Base-by-base conservation (phyloP, 64 coral and sea anemone species). In the Stylophora pistillata region DNA sequence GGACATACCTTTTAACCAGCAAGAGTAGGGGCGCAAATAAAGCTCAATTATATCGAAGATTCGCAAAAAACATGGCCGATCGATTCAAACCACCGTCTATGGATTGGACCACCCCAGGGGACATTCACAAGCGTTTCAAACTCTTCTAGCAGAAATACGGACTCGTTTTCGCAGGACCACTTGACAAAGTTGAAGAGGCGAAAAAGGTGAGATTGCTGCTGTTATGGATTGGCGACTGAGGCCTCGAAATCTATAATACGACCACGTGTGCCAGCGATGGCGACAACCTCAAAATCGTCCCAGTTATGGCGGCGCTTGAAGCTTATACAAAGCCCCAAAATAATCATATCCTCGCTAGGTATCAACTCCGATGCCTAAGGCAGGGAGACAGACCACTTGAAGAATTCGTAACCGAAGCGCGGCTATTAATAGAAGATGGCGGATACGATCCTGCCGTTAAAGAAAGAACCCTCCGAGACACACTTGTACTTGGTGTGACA, bases 101-200 rank as follows among this genome's bases (percentile, higher is more conserved):
- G 74, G 55, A 95, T 37, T 95, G 92, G 87, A 94, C 64, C 17
- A 61, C 71, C 78, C 87, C 87, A 65, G 86, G 87, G 17, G 92
- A 94, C 52, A 15, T 89, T 29, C 74, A 87, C 71, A 90, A 90
- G 33, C 14, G 88, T 72, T 86, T 95, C 53, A 87, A 91, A 77
- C 47, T 90, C 29, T 94, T 91, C 85, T 80, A 95, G 58, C 81
- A 91, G 21, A 95, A 95, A 86, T 94, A 82, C 66, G 74, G 90
- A 78, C 74, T 90, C 10, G 81, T 91, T 11, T 95, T 95, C 57
- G 74, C 71, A 3, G 88, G 88, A 11, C 76, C 68, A 30, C 66
- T 95, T 4, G 88, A 71, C 37, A 84, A 87, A 78, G 30, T 64
- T 29, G 54, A 66, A 56, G 86, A 89, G 41, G 79, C 60, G 17